Base-by-base conservation (phyloP, 2,888 invertebrate genomes). In the Chloroclysta siterata region DNA sequence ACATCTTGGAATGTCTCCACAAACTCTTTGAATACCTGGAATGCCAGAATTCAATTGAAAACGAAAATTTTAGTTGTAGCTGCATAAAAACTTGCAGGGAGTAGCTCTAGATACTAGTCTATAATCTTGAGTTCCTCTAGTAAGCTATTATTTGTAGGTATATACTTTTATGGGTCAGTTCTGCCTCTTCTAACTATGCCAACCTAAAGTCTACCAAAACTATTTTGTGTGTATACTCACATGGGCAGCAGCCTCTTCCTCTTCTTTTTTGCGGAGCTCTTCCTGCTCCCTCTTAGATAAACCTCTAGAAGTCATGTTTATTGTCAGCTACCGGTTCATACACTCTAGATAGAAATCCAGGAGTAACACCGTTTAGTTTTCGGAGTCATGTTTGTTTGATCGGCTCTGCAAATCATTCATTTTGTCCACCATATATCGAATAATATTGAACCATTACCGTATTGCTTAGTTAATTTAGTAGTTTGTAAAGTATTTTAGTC, bases 1-100 rank as follows among this genome's bases (percentile, higher is more conserved):
- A 95, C 95, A 74, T 98, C 98, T 94, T 98, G 98, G 89, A 99
- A 99, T 7, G 98, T 98, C 73, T 98, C 98, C 48, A 99, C 98
- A 94, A 99, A 99, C 85, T 99, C 99, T 94, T 99, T 97, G 87
- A 98, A 99, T 0, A 97, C 98, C 96, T 97, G 76, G 56, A 83
- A 59, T 29, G 28, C 6, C 14, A 33, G 53, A 39, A 10, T 50
- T 29, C 29, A 48, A 39, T 2, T 39, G 5, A 33, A 33, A 33
- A 33, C 3, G 22, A 22, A 22, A 22, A 22, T 22, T 22, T 22
- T 3, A 1, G 2, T 22, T 22, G 22, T 22, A 22, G 22, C 3
- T 22, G 22, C 22, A 22, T 1, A 22, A 22, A 22, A 22, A 22
- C 22, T 22, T 1, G 22, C 22, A 22, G 22, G 22, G 22, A 22